A percentile compares a stretch with the other conserved stretches of the same genome.
phyloP scores from a whole-genome alignment of 2,113 vertebrate genomes.

The Protobothrops mucrosquamatus region DNA sequence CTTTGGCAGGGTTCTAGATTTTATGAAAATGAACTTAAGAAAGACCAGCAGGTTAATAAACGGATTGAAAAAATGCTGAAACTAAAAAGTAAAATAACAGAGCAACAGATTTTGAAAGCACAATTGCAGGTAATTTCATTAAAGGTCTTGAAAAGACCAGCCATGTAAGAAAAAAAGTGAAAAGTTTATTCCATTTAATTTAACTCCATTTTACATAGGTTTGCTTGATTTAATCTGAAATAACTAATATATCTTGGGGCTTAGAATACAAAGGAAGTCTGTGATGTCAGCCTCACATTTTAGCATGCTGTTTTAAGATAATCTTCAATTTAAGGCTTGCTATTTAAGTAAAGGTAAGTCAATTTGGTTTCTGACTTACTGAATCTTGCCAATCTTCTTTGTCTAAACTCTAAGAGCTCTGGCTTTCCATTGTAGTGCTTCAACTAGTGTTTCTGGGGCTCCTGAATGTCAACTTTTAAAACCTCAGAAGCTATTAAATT shows the following conservation, averaged over 20 bases:
- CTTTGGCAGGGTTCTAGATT: slow-evolving; percentile 87
- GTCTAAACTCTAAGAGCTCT: not conserved
- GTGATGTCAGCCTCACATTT: not conserved
- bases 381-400: not conserved
- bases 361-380: not conserved
- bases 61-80: slow-evolving; percentile 91
- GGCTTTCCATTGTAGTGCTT: not conserved
- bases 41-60: slow-evolving; percentile 91
- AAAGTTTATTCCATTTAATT: not conserved
- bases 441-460: slow-evolving; percentile 9
- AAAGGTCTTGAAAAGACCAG: not conserved
- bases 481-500: not conserved
- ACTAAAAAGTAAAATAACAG: slow-evolving; percentile 82
- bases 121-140: slow-evolving; percentile 78
- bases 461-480: not conserved
- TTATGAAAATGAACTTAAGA: slow-evolving; percentile 93
- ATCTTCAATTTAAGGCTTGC: not conserved
- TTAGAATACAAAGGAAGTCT: not conserved
- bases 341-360: not conserved
- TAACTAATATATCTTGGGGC: not conserved
- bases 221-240: not conserved
- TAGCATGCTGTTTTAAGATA: not conserved
- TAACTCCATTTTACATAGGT: not conserved
- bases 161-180: not conserved
- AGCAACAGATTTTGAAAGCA: slow-evolving; percentile 83